Conservation (phyloP, 2,797 vertebrate genomes). For the Scleropages formosus region DNA sequence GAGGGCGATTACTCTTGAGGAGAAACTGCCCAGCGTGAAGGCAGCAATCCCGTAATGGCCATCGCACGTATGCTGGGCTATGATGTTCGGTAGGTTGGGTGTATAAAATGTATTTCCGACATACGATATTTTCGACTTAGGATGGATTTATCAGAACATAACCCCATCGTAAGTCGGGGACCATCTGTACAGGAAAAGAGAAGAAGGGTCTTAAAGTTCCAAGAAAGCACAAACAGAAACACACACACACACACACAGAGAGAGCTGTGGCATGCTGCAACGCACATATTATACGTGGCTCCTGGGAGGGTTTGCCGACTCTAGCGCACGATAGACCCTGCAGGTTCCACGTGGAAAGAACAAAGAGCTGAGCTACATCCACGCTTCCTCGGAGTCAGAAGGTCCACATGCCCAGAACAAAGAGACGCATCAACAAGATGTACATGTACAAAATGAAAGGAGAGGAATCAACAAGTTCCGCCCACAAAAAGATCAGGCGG, state of each 20-base stretch:
- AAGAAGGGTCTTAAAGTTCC: background rate
- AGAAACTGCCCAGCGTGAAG: no score
- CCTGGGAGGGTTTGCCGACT: no score
- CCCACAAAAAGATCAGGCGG: background rate
- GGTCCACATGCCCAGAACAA: background rate
- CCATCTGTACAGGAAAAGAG: background rate
- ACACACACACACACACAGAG: background rate
- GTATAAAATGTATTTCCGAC: no score
- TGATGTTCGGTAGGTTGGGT: no score
- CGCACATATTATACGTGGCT: constrained; percentile 22
- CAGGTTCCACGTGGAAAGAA: background rate
- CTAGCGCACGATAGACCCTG: background rate
- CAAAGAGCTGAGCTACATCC: constrained; percentile 3
- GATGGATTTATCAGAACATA: no score
- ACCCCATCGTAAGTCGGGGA: no score
- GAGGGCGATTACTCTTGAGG: no score
- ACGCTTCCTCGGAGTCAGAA: background rate
- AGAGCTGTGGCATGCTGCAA: no score
- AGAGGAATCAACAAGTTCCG: background rate
- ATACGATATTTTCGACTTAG: no score
- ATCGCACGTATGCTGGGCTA: no score
- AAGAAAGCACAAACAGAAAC: background rate
- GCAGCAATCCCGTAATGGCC: no score
- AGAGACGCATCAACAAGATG: background rate
- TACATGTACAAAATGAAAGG: background rate